Conservation (phyloP, 1,140 invertebrate species). For the Nixonia krombeini region DNA sequence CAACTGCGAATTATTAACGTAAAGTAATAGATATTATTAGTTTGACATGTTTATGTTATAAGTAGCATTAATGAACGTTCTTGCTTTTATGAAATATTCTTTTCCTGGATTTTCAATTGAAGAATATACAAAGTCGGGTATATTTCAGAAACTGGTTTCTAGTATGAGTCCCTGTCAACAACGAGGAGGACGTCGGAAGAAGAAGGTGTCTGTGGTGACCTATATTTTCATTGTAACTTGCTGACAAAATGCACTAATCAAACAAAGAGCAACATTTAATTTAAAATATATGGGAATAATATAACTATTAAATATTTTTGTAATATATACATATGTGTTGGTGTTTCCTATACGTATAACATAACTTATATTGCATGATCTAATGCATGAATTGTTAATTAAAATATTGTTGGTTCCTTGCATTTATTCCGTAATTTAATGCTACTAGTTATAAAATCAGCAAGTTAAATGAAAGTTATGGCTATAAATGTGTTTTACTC, state of each 20-base stretch:
- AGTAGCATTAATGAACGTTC: neutral
- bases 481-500: too few relatives aligned
- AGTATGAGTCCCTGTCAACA: constrained; percentile 54
- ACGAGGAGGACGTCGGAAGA: constrained; percentile 55
- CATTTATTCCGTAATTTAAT: too few relatives aligned
- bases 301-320: too few relatives aligned
- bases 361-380: too few relatives aligned
- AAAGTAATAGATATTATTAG: neutral
- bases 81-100: neutral
- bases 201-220: constrained; percentile 63
- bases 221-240: constrained; percentile 39
- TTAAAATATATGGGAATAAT: too few relatives aligned
- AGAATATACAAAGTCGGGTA: constrained; percentile 51
- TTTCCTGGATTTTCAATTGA: neutral
- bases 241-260: constrained; percentile 9
- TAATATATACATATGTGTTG: too few relatives aligned
- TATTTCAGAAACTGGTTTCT: constrained; percentile 68
- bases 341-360: too few relatives aligned
- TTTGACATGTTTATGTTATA: neutral
- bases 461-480: too few relatives aligned
- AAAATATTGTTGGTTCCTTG: too few relatives aligned
- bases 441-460: too few relatives aligned
- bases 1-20: constrained; percentile 13
- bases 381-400: too few relatives aligned
- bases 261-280: neutral